Conservation (phyloP, 2,797 vertebrate species). For the Ptychadena robeensis region DNA sequence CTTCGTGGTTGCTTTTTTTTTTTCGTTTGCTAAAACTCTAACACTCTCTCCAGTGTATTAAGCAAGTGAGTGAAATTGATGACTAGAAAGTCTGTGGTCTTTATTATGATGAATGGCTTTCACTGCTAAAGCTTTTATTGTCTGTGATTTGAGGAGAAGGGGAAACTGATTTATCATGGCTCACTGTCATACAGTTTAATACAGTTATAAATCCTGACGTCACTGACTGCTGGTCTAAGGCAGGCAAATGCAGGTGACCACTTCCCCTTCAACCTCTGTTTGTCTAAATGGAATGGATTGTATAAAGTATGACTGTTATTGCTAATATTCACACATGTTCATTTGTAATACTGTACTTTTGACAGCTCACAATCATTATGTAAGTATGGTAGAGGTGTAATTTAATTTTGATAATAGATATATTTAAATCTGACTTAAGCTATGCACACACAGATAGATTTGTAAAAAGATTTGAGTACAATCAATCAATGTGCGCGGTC, state of each 20-base stretch:
- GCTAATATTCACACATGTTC: not conserved
- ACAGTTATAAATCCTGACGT: constrained; percentile 91
- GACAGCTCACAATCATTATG: not conserved
- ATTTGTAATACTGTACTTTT: constrained; percentile 4
- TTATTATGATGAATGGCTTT: constrained; percentile 88
- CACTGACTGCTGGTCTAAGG: constrained; percentile 71
- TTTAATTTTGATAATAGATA: not conserved
- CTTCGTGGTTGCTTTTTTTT: constrained; percentile 69
- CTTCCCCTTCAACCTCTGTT: constrained; percentile 35
- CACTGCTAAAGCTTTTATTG: constrained; percentile 87
- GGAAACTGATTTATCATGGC: constrained; percentile 90
- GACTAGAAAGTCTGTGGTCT: constrained; percentile 83
- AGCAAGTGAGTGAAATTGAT: constrained; percentile 93
- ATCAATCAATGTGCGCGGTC: too few relatives aligned
- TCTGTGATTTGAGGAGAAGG: constrained; percentile 87
- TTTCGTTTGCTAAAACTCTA: constrained; percentile 69
- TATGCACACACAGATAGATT: not conserved
- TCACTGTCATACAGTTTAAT: constrained; percentile 91
- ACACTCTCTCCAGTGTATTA: constrained; percentile 78
- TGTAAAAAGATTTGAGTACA: too few relatives aligned
- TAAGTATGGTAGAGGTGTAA: not conserved
- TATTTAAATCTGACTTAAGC: not conserved
- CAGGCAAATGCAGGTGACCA: constrained; percentile 55
- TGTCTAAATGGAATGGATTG: constrained; percentile 40
- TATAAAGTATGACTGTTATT: constrained; percentile 11